Conservation (phyloP, 2,797 vertebrate species). For the Rhynchotus rufescens region DNA sequence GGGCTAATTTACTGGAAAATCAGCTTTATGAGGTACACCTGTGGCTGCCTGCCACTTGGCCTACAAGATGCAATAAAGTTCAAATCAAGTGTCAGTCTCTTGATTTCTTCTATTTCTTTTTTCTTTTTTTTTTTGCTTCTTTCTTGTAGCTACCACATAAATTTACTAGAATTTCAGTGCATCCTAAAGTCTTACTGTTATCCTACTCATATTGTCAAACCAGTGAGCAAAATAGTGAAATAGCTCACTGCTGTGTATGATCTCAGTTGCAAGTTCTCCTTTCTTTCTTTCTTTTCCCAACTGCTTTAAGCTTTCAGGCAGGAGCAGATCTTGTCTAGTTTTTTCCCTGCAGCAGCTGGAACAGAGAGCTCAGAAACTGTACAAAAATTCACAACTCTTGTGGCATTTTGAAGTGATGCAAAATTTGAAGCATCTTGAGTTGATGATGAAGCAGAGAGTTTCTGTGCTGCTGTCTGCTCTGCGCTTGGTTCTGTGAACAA, state of each 20-base stretch:
- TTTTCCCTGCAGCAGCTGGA: neutral
- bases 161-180: neutral
- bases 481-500: neutral
- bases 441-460: neutral
- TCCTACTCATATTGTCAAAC: neutral
- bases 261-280: neutral
- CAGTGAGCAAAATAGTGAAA: neutral
- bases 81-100: neutral
- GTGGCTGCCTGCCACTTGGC: neutral
- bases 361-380: neutral
- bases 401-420: neutral
- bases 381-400: neutral
- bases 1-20: neutral
- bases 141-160: neutral
- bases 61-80: neutral
- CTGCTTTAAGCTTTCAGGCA: neutral
- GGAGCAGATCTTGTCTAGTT: neutral
- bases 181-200: neutral
- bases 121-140: too few relatives aligned
- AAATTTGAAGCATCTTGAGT: neutral
- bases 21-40: conserved; percentile 1
- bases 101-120: too few relatives aligned
- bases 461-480: neutral
- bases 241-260: neutral
- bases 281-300: neutral